These are phyloP conservation scores for Manis javanica DNA, from an alignment of 2,797 vertebrate species.

Conservation along the genomic window DNA sequence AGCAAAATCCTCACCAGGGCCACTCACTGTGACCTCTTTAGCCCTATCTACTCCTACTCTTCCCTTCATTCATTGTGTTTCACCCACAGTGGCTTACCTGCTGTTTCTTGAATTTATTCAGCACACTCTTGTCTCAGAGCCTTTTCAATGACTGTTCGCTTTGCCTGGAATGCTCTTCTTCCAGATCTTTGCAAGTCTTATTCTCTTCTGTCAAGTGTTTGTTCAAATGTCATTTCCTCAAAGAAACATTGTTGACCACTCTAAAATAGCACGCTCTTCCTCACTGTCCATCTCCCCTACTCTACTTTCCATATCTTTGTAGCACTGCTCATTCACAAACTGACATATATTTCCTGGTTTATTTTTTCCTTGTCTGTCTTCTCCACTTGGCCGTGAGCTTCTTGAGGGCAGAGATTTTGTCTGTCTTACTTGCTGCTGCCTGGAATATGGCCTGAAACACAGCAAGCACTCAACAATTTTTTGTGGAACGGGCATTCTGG, in stretches of 20 bases:
- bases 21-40: neutral
- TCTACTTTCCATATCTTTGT: constrained; percentile 17
- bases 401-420: neutral
- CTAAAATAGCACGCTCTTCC: neutral
- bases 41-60: neutral
- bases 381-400: neutral
- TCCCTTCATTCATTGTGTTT: neutral
- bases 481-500: neutral
- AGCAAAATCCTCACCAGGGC: neutral
- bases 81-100: neutral
- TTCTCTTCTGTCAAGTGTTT: constrained; percentile 25
- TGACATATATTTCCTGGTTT: neutral
- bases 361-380: constrained; percentile 34
- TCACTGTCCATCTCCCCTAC: neutral
- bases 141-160: constrained; percentile 14
- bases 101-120: constrained; percentile 37
- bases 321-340: constrained; percentile 26
- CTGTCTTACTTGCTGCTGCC: constrained; percentile 8
- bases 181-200: constrained; percentile 4
- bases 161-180: constrained; percentile 25
- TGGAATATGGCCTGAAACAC: neutral
- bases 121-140: neutral
- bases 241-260: neutral
- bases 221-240: constrained; percentile 39
- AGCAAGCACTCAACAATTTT: neutral